phyloP scores from a whole-genome alignment of 2,113 vertebrate genomes.

The Mus musculus region DNA sequence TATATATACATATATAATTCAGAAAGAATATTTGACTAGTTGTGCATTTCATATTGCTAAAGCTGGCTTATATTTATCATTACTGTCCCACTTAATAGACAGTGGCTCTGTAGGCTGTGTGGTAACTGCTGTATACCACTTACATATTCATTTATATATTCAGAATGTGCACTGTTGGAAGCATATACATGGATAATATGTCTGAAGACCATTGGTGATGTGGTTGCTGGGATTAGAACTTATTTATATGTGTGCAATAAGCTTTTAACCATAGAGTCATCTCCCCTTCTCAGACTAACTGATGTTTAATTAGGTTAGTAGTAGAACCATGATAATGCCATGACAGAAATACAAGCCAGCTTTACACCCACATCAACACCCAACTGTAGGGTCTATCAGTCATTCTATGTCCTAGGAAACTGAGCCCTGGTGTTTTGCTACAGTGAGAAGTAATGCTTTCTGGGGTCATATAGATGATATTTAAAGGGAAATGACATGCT shows the following conservation, averaged over 20 bases:
- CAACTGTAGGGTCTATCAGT: slow-evolving; percentile 6
- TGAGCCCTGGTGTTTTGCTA: slow-evolving; percentile 79
- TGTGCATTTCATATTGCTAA: not conserved
- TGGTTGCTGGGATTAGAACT: not conserved
- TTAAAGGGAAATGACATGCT: slow-evolving; percentile 85
- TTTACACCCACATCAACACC: not conserved
- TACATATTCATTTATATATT: not conserved
- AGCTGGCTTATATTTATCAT: not conserved
- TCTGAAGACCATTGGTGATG: not conserved
- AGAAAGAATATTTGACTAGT: not conserved
- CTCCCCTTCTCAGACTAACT: not conserved
- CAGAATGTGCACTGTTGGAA: not conserved
- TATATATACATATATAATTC: too few species aligned
- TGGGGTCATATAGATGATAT: slow-evolving; percentile 79
- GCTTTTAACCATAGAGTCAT: not conserved
- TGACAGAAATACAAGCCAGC: not conserved
- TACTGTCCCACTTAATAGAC: not conserved
- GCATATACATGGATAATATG: not conserved
- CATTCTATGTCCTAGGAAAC: slow-evolving; percentile 71
- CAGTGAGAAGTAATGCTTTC: slow-evolving; percentile 77
- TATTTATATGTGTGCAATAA: not conserved
- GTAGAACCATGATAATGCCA: too few species aligned
- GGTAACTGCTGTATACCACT: not conserved
- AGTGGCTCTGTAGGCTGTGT: too few species aligned
- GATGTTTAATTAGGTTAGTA: not conserved